Conservation (phyloP, 2,113 vertebrate genomes). For the Hylia prasina region DNA sequence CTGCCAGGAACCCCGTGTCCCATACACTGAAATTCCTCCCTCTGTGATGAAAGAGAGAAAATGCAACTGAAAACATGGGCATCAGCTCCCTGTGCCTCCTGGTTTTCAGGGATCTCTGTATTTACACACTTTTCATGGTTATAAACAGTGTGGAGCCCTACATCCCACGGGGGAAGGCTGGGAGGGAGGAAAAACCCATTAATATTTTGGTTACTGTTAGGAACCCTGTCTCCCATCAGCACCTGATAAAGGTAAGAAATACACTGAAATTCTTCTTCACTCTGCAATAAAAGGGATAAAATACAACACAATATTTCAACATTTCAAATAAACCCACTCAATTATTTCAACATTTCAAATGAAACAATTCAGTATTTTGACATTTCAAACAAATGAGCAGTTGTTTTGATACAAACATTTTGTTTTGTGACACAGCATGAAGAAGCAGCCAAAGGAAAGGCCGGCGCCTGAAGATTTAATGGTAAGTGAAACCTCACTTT, state of each 20-base stretch:
- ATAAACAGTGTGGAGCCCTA: not conserved
- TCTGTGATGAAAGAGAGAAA: not conserved
- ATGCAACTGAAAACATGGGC: not conserved
- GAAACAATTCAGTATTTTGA: not conserved
- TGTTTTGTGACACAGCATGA: constrained; percentile 79
- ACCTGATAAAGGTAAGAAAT: not conserved
- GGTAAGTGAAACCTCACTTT: constrained; percentile 74
- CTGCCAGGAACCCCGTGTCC: too few species aligned
- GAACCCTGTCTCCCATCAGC: not conserved
- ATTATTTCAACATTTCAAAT: not conserved
- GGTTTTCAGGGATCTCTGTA: not conserved
- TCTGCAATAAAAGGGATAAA: not conserved
- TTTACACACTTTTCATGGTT: not conserved
- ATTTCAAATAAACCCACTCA: not conserved
- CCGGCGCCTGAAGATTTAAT: constrained; percentile 95
- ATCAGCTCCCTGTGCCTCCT: too few species aligned
- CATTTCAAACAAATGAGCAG: not conserved
- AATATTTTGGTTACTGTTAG: not conserved
- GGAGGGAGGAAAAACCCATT: not conserved
- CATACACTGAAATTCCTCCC: not conserved
- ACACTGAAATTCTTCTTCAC: too few species aligned
- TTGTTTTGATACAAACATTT: not conserved
- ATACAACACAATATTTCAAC: not conserved
- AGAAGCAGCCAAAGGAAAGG: constrained; percentile 91
- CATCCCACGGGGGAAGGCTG: not conserved